phyloP scores from a whole-genome alignment of 2,888 invertebrate genomes.

The Hydropsyche betteni region DNA sequence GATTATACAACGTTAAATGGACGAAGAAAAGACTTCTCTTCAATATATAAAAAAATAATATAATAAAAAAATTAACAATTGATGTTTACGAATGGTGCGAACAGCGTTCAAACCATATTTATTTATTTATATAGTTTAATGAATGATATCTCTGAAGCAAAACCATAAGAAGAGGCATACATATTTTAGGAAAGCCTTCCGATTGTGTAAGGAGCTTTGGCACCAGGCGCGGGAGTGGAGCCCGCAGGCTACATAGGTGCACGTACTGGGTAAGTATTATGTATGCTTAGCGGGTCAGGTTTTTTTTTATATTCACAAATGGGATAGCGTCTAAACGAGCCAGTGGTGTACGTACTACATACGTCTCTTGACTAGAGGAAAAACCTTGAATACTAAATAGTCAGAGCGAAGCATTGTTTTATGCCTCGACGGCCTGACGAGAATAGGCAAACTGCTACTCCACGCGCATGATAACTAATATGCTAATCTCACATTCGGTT shows the following conservation, averaged over 20 bases:
- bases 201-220: slow-evolving; percentile 10
- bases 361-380: slow-evolving; percentile 40
- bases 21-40: too few relatives aligned
- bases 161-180: neutral
- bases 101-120: too few relatives aligned
- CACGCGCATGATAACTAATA: slow-evolving; percentile 35
- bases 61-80: neutral
- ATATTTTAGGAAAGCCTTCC: neutral
- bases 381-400: slow-evolving; percentile 52
- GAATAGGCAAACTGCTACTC: slow-evolving; percentile 40
- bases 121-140: neutral
- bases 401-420: slow-evolving; percentile 49
- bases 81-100: too few relatives aligned
- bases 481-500: slow-evolving; percentile 14
- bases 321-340: slow-evolving; percentile 46
- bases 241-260: slow-evolving; percentile 44
- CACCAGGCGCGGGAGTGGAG: slow-evolving; percentile 27
- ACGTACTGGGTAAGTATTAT: slow-evolving; percentile 43
- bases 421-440: slow-evolving; percentile 45
- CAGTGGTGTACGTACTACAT: slow-evolving; percentile 34
- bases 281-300: slow-evolving; percentile 48
- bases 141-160: neutral
- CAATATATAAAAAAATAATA: neutral
- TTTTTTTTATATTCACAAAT: slow-evolving; percentile 47
- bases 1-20: too few relatives aligned